Base-by-base conservation (phyloP, 2,888 invertebrate genomes). In the Eueremaeus valkanovi region DNA sequence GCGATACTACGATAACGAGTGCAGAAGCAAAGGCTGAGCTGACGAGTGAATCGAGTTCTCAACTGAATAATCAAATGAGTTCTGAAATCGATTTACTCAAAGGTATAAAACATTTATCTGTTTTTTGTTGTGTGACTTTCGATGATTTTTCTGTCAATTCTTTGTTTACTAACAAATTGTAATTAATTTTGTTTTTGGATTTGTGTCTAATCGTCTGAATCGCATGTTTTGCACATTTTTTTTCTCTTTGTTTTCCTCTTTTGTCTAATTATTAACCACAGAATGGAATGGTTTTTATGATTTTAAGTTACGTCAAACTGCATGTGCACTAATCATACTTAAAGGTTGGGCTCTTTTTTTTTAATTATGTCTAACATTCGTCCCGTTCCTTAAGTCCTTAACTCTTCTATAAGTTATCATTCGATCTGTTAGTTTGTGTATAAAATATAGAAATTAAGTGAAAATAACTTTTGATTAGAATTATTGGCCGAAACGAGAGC, bases 251-350 rank as follows among this genome's bases (percentile, higher is more conserved):
- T 29, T 29, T 31, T 31, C 29, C n/a, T n/a, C 24, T 58, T 58
- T 18, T 58, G 6, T 40, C 27, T 33, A 24, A 42, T 16, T 16
- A 68, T n/a, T 42, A 24, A 68, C 24, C 21, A 6, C 1, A 68
- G 68, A 68, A 3, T 24, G 68, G 68, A 68, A 68, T 68, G 40
- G 40, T 42, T 24, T 40, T 24, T 42, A 68, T 68, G 68, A 68
- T n/a, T 68, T 42, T 68, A 68, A 68, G 24, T 68, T 68, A 42
- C 68, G 68, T 13, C 68, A 68, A 68, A 68, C 68, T 68, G 68
- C 68, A 68, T 68, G 68, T 68, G 68, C 68, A 40, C 68, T 68
- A 40, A 40, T 68, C 21, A 68, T 68, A 40, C 68, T 68, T 13
- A 68, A 68, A 68, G 68, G 68, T 68, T 42, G 18, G 24, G 24